Evolutionary conservation across 2,888 invertebrate species (phyloP), one percentile per base, ranked within the genome.

Genomic region (Harpalus rufipes): DNA sequence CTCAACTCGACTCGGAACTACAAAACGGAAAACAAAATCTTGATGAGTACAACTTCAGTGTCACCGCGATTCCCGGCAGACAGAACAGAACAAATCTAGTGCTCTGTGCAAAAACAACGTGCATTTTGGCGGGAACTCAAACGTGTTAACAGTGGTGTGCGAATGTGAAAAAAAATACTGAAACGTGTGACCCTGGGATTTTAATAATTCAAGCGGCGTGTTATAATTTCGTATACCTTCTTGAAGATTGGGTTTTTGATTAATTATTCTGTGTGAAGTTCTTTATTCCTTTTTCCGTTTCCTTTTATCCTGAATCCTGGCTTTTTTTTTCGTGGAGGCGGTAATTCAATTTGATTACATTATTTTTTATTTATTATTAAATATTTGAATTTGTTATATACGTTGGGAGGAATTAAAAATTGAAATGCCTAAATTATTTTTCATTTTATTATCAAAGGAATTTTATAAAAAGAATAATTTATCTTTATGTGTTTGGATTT

Each of bases 21-120:
- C 61, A 56, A 74, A 74, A 76, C 58, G 59, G 56, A 59, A 83
- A 68, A 78, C 25, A 78, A 78, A 78, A 74, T 44, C 72, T 18
- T 44, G 21, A 74, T 74, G 44, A 74, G 72, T 74, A 41, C 16
- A 51, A 44, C 72, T 16, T 44, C 72, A 74, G 72, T 74, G 72
- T 74, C 72, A 74, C 41, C 18, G 41, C 44, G 72, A 74, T 14
- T 7, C 21, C 21, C 68, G 68, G 32, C n/a, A n/a, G 32, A 21
- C n/a, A 63, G n/a, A 63, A 21, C 21, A 8, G n/a, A 39, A 68
- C 68, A 32, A 14, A 63, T 63, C 59, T 14, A 68, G 14, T 68
- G 25, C 25, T 68, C 32, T 68, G n/a, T 14, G 32, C 7, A 12
- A 39, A 68, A 68, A 39, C 25, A 25, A 21, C 21, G 21, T 63